These are phyloP conservation scores for Periphyllus acericola DNA, from an alignment of 2,888 invertebrate genomes.

Conservation along the genomic window DNA sequence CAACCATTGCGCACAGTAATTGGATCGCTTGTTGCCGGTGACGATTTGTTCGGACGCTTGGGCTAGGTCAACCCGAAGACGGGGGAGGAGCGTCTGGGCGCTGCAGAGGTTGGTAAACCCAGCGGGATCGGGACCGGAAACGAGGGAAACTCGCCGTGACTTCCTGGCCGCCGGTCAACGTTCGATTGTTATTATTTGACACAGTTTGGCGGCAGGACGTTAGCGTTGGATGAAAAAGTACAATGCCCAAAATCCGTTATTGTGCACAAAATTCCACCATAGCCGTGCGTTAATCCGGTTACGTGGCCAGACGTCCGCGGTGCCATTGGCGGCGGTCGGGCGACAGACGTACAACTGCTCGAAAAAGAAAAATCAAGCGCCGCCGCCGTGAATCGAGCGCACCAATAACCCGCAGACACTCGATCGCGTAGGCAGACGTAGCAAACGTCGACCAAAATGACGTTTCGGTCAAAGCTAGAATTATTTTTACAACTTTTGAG, in stretches of 20 bases:
- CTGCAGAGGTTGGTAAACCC: slow-evolving; percentile 48
- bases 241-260: slow-evolving; percentile 45
- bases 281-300: slow-evolving; percentile 34
- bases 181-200: slow-evolving; percentile 52
- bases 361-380: too few species aligned
- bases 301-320: neutral
- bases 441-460: too few species aligned
- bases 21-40: too few species aligned
- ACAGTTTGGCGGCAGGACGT: slow-evolving; percentile 33
- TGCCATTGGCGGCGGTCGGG: neutral
- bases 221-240: slow-evolving; percentile 2
- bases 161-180: slow-evolving; percentile 44
- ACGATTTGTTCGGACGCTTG: neutral
- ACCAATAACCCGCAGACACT: too few species aligned
- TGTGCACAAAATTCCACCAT: slow-evolving; percentile 40
- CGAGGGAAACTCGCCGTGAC: slow-evolving; percentile 44
- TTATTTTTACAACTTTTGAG: too few species aligned
- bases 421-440: too few species aligned
- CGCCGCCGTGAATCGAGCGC: too few species aligned
- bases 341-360: neutral
- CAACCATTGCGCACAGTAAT: too few species aligned
- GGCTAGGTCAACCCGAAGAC: slow-evolving; percentile 31
- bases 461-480: too few species aligned
- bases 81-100: neutral
- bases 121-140: slow-evolving; percentile 39